Base-by-base conservation (phyloP, 30 jellyfish, hydroid and myxozoan genomes). In the Cassiopea xamachana region DNA sequence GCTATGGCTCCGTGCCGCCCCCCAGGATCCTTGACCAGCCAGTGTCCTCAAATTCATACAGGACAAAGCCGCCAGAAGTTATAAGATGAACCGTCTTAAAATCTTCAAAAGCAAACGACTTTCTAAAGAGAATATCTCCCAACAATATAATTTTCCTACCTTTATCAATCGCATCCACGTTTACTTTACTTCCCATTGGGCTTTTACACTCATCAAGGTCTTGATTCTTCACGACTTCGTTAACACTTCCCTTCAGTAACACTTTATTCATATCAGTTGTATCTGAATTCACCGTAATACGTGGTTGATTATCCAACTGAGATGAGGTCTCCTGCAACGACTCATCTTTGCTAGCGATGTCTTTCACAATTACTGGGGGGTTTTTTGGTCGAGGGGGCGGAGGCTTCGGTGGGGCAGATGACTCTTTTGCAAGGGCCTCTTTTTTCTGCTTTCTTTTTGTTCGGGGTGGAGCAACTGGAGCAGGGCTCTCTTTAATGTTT, bases 381-480 rank as follows among this genome's bases (percentile, higher is more conserved):
- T 59, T 73, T 46, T 72, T 45, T 70, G 93, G 89, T 17, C 89
- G 81, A 16, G 97, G 97, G 14, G 89, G 87, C 19, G 97, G 85
- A 39, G 93, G 97, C 67, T 80, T 82, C 18, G 93, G 75, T 71
- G 97, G 97, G 17, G 80, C 78, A 46, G 89, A 27, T 2, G 84
- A 55, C 1, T 78, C 90, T 89, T 84, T 88, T 12, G 95, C 86
- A n/a, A 78, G 90, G 13, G 95, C 95, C 46, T 81, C 97, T 76
- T 94, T 94, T 61, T 87, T 92, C 67, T 95, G 98, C 86, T 95
- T 90, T 45, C 93, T 55, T 73, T 87, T 95, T 75, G 87, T 87
- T 77, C 99, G 88, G 18, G 99, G 99, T 16, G 99, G 99, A 1
- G 98, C 98, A 43, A 91, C 97, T 12, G 99, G 98, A 12, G 84